Evolutionary conservation across 2,888 invertebrate genomes (phyloP), one percentile per base, ranked within the genome.

Genomic region (Perithous albicinctus): DNA sequence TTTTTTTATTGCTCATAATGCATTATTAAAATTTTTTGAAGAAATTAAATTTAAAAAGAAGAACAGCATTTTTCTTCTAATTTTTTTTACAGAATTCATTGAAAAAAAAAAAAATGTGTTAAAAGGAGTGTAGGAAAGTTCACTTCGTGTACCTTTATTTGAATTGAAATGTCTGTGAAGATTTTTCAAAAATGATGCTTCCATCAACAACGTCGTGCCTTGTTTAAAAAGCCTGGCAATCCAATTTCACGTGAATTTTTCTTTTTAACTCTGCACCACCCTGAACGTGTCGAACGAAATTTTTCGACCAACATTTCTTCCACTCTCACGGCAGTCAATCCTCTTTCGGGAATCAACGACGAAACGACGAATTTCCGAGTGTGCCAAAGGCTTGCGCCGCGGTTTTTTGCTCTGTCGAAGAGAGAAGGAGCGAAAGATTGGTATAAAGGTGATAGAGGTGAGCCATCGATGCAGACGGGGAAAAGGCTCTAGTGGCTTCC

Each of bases 401-500:
- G 54, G 54, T 54, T 26, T 54, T 26, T 10, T 54, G n/a, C 23
- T 10, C 12, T 5, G 26, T 26, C 8, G 54, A 54, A 51, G 18
- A 51, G 20, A 51, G 51, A 46, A 15, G 15, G 20, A 20, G 46
- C 5, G 18, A 48, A 15, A 46, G 18, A 20, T 15, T 18, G 46
- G 1, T 54, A 54, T 26, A 26, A 2, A 54, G 54, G 23, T 54
- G 54, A 54, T 12, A 12, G 12, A 26, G n/a, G 26, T 54, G 26
- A 54, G 54, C n/a, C n/a, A n/a, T 15, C 26, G 23, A 26, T 54
- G 54, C 23, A 54, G 23, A 54, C 54, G 54, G 23, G 54, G 12
- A 54, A 54, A 54, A 54, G 54, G 54, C 54, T 54, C 23, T 26
- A 26, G 26, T 54, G 54, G 54, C 26, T 54, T 54, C 26, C n/a